Evolutionary conservation across 2,888 invertebrate species (phyloP), one percentile per base, ranked within the genome.

Genomic region (Gortyna flavago): DNA sequence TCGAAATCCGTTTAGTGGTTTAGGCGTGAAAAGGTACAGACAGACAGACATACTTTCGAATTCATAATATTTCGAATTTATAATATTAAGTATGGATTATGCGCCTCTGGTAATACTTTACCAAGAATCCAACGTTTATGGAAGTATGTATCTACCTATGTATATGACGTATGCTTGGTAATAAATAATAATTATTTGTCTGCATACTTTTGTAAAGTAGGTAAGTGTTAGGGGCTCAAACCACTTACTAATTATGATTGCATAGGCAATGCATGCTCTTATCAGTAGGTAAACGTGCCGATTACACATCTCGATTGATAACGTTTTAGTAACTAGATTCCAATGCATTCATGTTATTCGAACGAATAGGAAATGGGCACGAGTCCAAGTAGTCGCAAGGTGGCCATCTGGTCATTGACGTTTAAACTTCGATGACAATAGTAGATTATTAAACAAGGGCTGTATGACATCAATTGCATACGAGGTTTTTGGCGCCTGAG

Each of bases 351-450:
- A 38, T 57, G 54, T 64, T 4, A 70, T 38, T 48, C n/a, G 7
- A 25, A 35, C 35, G 21, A 21, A 21, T 57, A 54, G 67, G 78
- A 81, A 81, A 51, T 83, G 62, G 80, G 79, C 80, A 71, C 48
- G 4, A 6, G 41, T 78, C 80, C 80, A 81, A 81, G 83, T 81
- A 41, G 67, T 48, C 2, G 16, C 67, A 81, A 81, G 78, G 78
- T 78, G 51, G n/a, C 11, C n/a, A 2, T 6, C 25, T 41, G 57
- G 59, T 59, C 57, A 35, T 77, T 83, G 80, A 71, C 62, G 35
- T 57, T 67, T n/a, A 11, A 67, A 61, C 44, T 57, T 54, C 51
- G 11, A 65, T 25, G n/a, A n/a, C n/a, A n/a, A n/a, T n/a, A n/a
- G n/a, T n/a, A n/a, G n/a, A n/a, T n/a, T n/a, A n/a, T n/a, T n/a